Conservation (phyloP, 2,113 vertebrate species). For the Spilogale gracilis region DNA sequence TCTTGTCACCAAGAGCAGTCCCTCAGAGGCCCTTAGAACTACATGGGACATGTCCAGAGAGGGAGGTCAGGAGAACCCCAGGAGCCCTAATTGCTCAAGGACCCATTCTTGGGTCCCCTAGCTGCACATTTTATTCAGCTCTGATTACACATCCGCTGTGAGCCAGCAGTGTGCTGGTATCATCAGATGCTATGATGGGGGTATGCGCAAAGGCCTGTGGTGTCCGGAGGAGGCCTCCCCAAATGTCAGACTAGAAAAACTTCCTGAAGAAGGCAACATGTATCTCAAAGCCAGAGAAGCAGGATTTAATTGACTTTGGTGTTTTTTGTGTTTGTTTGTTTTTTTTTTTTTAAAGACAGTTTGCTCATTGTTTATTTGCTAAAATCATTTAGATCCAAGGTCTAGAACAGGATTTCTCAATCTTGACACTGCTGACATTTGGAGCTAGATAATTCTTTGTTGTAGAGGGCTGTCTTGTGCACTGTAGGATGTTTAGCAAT, state of each 20-base stretch:
- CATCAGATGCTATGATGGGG: not conserved
- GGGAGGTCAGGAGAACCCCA: not conserved
- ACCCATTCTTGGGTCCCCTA: not conserved
- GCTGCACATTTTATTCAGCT: not conserved
- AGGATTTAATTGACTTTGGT: not conserved
- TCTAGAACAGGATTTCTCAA: not conserved
- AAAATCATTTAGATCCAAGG: not conserved
- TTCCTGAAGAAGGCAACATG: not conserved
- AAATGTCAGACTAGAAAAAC: not conserved
- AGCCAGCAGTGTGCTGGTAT: not conserved
- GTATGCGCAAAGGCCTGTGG: not conserved
- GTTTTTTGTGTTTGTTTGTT: not conserved
- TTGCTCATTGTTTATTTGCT: not conserved
- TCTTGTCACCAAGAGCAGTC: not conserved
- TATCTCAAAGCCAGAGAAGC: not conserved
- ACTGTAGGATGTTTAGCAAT: not conserved
- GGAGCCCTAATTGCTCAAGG: not conserved
- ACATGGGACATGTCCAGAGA: accelerated
- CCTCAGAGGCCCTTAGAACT: not conserved
- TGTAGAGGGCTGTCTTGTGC: not conserved
- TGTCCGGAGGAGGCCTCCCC: not conserved
- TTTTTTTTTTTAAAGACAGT: too few relatives aligned
- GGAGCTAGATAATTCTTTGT: not conserved
- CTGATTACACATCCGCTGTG: not conserved
- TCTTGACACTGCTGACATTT: not conserved